These are phyloP conservation scores for Drosophila pectinifera DNA, from an alignment of 1,140 invertebrate species.

Conservation along the genomic window DNA sequence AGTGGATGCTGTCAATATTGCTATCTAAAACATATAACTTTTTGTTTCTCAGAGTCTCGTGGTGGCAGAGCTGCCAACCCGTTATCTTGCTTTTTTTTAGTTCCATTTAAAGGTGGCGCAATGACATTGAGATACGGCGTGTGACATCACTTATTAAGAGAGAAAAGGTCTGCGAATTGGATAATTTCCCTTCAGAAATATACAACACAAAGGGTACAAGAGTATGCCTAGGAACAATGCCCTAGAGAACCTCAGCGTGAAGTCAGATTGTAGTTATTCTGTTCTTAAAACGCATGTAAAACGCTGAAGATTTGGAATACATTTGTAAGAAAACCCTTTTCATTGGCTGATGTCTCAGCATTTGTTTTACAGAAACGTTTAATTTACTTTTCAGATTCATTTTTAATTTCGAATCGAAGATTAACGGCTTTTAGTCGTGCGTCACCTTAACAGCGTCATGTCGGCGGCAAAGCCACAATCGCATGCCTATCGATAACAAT, in stretches of 20 bases:
- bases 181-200: too few relatives aligned
- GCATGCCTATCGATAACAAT: constrained; percentile 23
- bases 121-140: too few relatives aligned
- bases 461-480: background rate
- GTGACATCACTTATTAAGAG: background rate
- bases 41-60: constrained; percentile 17
- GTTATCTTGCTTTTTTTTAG: background rate
- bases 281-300: background rate
- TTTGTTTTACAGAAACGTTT: too few relatives aligned
- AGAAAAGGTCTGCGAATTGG: background rate
- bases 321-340: background rate
- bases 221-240: too few relatives aligned
- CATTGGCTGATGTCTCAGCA: background rate
- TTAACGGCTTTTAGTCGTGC: constrained; percentile 2
- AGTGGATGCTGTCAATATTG: background rate
- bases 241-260: too few relatives aligned
- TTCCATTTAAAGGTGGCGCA: constrained; percentile 10
- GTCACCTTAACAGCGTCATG: constrained; percentile 17
- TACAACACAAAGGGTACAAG: too few relatives aligned
- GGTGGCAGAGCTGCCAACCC: constrained; percentile 16
- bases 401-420: background rate
- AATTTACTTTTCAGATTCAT: background rate
- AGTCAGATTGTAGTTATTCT: too few relatives aligned
- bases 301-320: background rate
- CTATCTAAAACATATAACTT: background rate